Evolutionary conservation across 1,140 invertebrate genomes (phyloP), one percentile per base, ranked within the genome.

Genomic region (Ericerus pela): DNA sequence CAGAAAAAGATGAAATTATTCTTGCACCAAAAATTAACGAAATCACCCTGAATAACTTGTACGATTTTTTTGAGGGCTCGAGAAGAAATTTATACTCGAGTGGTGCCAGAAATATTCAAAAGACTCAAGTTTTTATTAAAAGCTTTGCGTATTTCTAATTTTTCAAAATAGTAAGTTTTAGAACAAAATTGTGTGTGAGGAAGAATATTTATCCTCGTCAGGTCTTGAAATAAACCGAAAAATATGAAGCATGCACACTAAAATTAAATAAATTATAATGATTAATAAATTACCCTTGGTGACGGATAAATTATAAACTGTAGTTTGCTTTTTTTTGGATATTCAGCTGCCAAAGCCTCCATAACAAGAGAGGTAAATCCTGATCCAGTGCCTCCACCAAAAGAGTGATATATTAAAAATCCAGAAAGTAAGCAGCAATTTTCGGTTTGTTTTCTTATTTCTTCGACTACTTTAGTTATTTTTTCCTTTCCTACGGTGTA

Each of bases 401-500:
- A 91, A 0, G 82, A 85, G 69, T 90, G 88, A 70, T 91, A 92
- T 61, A 92, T 84, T 12, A 93, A 73, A 69, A 92, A 92, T 16
- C 88, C 88, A 69, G 92, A 87, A 2, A 83, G 72, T 26, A 88
- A 85, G 38, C 83, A 84, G 69, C 88, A 92, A 70, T 88, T 84
- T 66, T 92, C 88, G 11, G 86, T 82, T 55, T 88, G 70, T 69
- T 88, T 86, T 33, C 84, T 75, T 57, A 88, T 80, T 52, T 80
- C 71, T 66, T 89, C 86, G 58, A 88, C 65, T 2, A 88, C 85
- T 18, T 84, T 65, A 62, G 88, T 85, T 6, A 90, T 81, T 63
- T 87, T 83, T 71, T 88, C 88, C 71, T 87, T 91, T 59, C 88
- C 88, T 66, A 91, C 87, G 57, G 88, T 92, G 75, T 92, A 92